Conservation (phyloP, 2,113 vertebrate genomes). For the Megaptera novaeangliae region DNA sequence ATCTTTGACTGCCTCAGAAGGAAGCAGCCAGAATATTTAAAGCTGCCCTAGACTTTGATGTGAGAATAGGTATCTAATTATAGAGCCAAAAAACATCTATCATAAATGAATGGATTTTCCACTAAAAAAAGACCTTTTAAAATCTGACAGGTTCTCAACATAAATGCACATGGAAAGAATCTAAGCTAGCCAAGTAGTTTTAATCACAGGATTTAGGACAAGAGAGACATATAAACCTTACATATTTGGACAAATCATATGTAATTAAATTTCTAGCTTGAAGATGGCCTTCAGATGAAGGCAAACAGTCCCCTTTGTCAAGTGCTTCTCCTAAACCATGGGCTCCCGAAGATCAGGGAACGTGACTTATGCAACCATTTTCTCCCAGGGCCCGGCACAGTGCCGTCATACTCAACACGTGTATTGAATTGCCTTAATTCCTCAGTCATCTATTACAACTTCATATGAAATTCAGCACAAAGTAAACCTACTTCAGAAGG, state of each 20-base stretch:
- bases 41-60: background rate
- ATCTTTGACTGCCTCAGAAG: background rate
- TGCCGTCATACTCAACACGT: background rate
- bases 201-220: background rate
- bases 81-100: background rate
- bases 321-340: background rate
- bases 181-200: background rate
- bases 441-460: background rate
- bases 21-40: background rate
- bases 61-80: constrained; percentile 31
- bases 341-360: background rate
- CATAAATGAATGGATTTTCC: background rate
- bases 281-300: background rate
- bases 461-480: background rate
- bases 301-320: background rate
- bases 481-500: background rate
- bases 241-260: background rate
- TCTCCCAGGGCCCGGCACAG: too few relatives aligned
- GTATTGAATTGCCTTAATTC: background rate
- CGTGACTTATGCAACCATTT: background rate
- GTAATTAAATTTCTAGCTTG: constrained; percentile 32
- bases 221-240: background rate
- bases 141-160: background rate
- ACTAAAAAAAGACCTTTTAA: background rate
- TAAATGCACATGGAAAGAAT: background rate